Evolutionary conservation across 2,797 vertebrate genomes (phyloP).

Genomic region (Chrosomus eos): DNA sequence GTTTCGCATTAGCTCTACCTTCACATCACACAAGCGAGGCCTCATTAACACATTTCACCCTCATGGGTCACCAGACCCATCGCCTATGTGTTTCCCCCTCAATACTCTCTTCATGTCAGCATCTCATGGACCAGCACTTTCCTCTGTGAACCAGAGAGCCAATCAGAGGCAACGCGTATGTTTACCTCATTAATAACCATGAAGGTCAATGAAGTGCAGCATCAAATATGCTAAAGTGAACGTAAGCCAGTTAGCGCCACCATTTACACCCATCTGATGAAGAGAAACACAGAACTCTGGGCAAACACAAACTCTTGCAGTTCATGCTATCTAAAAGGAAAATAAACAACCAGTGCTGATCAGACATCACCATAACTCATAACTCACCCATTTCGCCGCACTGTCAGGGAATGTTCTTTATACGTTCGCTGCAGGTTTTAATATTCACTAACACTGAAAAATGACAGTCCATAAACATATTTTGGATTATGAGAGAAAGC

Average conservation of each 20-base stretch:
- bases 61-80: slow-evolving; percentile 73
- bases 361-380: slow-evolving; percentile 56
- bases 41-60: slow-evolving; percentile 74
- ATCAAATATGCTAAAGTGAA: slow-evolving; percentile 68
- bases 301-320: slow-evolving; percentile 1
- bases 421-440: slow-evolving; percentile 55
- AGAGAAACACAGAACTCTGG: slow-evolving; percentile 60
- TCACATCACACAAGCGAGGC: slow-evolving; percentile 66
- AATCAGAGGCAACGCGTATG: slow-evolving; percentile 61
- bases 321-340: slow-evolving; percentile 51
- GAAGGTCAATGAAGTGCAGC: slow-evolving; percentile 69
- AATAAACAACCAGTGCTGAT: slow-evolving; percentile 52
- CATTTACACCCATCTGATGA: slow-evolving; percentile 69
- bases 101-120: slow-evolving; percentile 14
- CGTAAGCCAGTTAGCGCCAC: slow-evolving; percentile 61
- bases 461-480: slow-evolving; percentile 64
- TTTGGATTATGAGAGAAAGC: slow-evolving; percentile 64
- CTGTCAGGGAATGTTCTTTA: slow-evolving; percentile 55
- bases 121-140: slow-evolving; percentile 57
- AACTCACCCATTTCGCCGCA: slow-evolving; percentile 61
- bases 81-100: slow-evolving; percentile 12
- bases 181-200: slow-evolving; percentile 71
- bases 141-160: slow-evolving; percentile 51
- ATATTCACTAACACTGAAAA: slow-evolving; percentile 65
- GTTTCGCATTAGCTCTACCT: slow-evolving; percentile 68